Percentiles rank a stretch among this genome's conserved stretches.
Conservation (phyloP, 2,113 vertebrate genomes). For the Gulo gulo region DNA sequence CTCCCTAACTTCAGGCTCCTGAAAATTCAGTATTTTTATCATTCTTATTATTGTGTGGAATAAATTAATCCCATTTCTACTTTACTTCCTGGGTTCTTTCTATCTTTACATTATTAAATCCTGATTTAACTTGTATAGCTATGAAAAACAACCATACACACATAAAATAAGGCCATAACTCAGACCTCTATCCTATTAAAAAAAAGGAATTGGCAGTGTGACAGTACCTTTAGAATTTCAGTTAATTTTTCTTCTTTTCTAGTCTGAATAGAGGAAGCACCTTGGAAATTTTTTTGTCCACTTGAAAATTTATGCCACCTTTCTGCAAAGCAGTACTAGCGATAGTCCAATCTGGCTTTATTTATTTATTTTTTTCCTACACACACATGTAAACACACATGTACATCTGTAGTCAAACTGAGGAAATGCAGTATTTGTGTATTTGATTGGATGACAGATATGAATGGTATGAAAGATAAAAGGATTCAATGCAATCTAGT, state of each 20-base stretch:
- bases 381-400: neutral
- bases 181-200: neutral
- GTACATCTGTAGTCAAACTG: neutral
- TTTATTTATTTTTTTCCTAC: neutral
- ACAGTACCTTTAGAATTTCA: neutral
- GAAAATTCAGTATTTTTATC: neutral
- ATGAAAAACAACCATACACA: neutral
- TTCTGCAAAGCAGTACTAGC: neutral
- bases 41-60: neutral
- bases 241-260: neutral
- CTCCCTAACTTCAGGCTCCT: neutral
- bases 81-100: neutral
- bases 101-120: neutral
- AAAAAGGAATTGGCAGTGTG: neutral
- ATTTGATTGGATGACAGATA: neutral
- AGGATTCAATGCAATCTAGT: neutral
- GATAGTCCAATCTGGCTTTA: neutral
- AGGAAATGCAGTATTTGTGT: neutral
- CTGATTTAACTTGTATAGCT: neutral
- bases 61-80: neutral
- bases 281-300: neutral
- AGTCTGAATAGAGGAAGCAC: neutral
- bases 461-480: neutral
- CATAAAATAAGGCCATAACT: neutral
- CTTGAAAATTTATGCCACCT: neutral